Percentiles rank a stretch among this genome's conserved stretches.
These are phyloP conservation scores for Menidia beryllina DNA, from an alignment of 2,113 vertebrate genomes.

Conservation along the genomic window DNA sequence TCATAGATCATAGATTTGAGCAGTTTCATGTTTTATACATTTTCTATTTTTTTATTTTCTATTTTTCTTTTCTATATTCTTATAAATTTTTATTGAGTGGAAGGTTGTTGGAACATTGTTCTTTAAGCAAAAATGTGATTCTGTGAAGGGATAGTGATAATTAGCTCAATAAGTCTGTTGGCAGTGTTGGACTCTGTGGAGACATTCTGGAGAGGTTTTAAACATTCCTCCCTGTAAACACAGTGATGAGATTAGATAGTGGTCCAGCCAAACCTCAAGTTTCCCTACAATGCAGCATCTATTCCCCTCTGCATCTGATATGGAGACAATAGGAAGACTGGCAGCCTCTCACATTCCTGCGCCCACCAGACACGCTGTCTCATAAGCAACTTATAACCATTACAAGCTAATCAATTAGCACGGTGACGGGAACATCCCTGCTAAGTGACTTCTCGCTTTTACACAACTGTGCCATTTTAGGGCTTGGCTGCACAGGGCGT, in stretches of 20 bases:
- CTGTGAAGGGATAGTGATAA: background rate
- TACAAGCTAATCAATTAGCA: constrained; percentile 58
- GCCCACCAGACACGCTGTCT: constrained; percentile 11
- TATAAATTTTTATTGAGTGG: too few relatives aligned
- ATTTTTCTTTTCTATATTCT: too few relatives aligned
- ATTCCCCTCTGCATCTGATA: constrained; percentile 32
- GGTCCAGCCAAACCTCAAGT: constrained; percentile 23
- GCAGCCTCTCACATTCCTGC: constrained; percentile 57
- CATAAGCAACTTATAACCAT: constrained; percentile 4
- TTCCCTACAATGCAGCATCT: constrained; percentile 31
- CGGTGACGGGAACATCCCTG: constrained; percentile 39
- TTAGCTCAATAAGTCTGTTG: constrained; percentile 21
- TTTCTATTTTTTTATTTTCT: too few relatives aligned
- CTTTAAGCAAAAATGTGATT: background rate
- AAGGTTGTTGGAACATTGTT: too few relatives aligned
- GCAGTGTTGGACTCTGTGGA: constrained; percentile 16
- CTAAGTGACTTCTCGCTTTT: constrained; percentile 45
- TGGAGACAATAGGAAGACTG: constrained; percentile 49
- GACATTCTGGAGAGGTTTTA: constrained; percentile 1
- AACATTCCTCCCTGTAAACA: constrained; percentile 30
- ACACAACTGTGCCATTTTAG: constrained; percentile 47
- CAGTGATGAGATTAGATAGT: constrained; percentile 42
- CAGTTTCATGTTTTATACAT: too few relatives aligned
- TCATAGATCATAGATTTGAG: too few relatives aligned
- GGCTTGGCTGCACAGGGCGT: constrained; percentile 14